Conservation (phyloP, 23 tunicate genomes). For the Halocynthia aurantium region DNA sequence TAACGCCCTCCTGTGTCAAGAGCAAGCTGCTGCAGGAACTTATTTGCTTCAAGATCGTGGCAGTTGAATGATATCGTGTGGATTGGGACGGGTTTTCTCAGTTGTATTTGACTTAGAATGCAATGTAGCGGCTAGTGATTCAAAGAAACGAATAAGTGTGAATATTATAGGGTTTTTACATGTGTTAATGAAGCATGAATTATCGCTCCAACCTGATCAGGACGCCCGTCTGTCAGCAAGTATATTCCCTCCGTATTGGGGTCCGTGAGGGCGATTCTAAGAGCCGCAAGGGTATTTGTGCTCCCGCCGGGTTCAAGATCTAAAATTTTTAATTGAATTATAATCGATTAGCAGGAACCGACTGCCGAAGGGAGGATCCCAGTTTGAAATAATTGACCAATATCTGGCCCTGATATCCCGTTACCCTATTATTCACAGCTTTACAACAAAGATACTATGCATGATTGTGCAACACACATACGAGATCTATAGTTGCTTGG, state of each 20-base stretch:
- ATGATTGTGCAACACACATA: too few relatives aligned
- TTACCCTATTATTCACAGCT: too few relatives aligned
- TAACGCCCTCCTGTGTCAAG: slow-evolving; percentile 92
- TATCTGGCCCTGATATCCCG: too few relatives aligned
- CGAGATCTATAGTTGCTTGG: too few relatives aligned
- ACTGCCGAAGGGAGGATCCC: too few relatives aligned
- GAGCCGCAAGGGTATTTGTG: slow-evolving; percentile 86
- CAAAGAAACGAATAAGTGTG: not conserved
- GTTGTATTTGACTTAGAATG: slow-evolving; percentile 71
- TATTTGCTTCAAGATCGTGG: slow-evolving; percentile 66
- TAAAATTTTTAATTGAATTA: not conserved
- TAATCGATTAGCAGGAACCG: too few relatives aligned
- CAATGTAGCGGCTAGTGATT: slow-evolving; percentile 19
- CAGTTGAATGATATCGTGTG: slow-evolving; percentile 92
- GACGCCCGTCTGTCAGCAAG: slow-evolving; percentile 83
- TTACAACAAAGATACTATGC: too few relatives aligned
- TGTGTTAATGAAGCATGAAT: not conserved
- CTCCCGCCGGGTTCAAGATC: slow-evolving; percentile 80
- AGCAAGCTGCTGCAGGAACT: slow-evolving; percentile 81
- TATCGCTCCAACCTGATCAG: slow-evolving; percentile 61
- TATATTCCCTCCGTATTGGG: slow-evolving; percentile 86
- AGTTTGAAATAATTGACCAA: too few relatives aligned
- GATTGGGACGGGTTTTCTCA: slow-evolving; percentile 78
- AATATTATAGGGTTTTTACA: not conserved
- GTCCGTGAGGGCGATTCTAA: slow-evolving; percentile 76